Evolutionary conservation across 2,113 vertebrate species (phyloP).

Genomic region (Cryptoleucopteryx plumbea): DNA sequence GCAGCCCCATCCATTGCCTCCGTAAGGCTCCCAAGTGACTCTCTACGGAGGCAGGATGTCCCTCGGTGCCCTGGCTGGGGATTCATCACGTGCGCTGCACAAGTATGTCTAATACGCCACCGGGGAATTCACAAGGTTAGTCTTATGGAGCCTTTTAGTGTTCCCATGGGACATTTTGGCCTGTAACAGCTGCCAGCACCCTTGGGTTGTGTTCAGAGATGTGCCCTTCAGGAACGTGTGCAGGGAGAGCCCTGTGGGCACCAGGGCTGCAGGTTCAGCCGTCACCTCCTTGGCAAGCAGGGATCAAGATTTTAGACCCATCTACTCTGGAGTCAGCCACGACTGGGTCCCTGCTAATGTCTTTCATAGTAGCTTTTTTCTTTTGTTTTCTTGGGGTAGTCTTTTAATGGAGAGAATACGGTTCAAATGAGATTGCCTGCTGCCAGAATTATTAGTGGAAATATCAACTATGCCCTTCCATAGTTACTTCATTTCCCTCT

Average conservation of each 20-base stretch:
- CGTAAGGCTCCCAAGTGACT: not conserved
- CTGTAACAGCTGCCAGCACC: not conserved
- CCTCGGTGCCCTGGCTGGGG: not conserved
- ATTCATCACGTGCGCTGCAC: not conserved
- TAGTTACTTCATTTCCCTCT: not conserved
- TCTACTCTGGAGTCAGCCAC: not conserved
- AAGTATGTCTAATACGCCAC: not conserved
- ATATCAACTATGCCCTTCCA: not conserved
- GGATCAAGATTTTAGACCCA: not conserved
- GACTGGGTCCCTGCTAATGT: fast-evolving
- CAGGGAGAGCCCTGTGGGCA: not conserved
- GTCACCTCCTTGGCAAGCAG: not conserved
- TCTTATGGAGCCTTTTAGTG: not conserved
- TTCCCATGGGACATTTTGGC: not conserved
- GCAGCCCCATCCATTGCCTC: not conserved
- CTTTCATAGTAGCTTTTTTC: not conserved
- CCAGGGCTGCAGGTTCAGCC: not conserved
- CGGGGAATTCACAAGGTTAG: not conserved
- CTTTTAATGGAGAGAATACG: not conserved
- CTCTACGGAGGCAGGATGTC: not conserved
- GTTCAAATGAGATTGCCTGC: not conserved
- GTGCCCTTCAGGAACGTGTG: not conserved
- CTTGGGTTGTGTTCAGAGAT: not conserved
- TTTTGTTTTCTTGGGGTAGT: not conserved
- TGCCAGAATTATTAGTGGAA: not conserved